Evolutionary conservation across 2,888 invertebrate genomes (phyloP), one percentile per base, ranked within the genome.

Genomic region (Caenorhabditis auriculariae): DNA sequence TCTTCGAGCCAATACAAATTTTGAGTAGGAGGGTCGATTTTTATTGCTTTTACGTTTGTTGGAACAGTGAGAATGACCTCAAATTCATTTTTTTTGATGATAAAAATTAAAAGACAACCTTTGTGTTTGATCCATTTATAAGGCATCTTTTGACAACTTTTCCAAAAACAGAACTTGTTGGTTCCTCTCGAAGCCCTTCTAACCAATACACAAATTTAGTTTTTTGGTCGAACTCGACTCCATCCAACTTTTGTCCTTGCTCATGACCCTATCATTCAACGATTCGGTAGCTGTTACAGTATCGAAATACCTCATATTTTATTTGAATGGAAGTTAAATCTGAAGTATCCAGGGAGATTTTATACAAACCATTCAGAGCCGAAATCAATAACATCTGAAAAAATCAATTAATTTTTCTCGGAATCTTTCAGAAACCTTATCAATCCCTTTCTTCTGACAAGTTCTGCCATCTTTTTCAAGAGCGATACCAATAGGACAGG

Each of bases 1-100:
- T 47, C 37, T 15, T 47, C 47, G 2, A 47, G 24, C 47, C 47
- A 47, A 9, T 37, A 23, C 3, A 47, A 9, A 23, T 37, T 29
- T 4, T 47, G 5, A n/a, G 47, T 17, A 17, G 9, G n/a, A 3
- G 26, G 4, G 23, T 47, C 37, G 5, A 37, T 24, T 47, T 28
- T 5, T 12, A 47, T 37, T 23, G 35, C 38, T 12, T 15, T 4
- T 9, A 47, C 21, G 2, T 35, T 23, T 4, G 2, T 3, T 21
- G 47, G 47, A 6, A 47, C 4, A 5, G 23, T 5, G n/a, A 43
- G 5, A 21, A 43, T 44, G 27, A 24, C 23, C 21, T 44, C 44
- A 44, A 44, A 9, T 26, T 17, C 15, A n/a, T n/a, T n/a, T n/a
- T n/a, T n/a, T n/a, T n/a, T n/a, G n/a, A n/a, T n/a, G n/a, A n/a